A percentile compares a stretch with the other conserved stretches of the same genome.
phyloP scores from a whole-genome alignment of 2,888 invertebrate genomes.

The Malacosoma neustria region DNA sequence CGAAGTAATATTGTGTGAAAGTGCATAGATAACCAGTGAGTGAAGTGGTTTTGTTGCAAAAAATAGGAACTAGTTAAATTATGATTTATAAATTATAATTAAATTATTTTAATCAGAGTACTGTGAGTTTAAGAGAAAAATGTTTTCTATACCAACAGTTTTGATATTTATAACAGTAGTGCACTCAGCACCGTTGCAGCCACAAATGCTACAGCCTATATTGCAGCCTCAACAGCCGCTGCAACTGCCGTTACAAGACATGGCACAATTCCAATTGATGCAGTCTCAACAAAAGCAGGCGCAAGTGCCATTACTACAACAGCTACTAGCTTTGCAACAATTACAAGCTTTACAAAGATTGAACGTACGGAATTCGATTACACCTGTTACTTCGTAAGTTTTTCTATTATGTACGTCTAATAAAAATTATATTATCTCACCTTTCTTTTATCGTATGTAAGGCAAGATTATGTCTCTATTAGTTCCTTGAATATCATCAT shows the following conservation, averaged over 20 bases:
- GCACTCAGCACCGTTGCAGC: conserved; percentile 31
- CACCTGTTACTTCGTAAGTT: too few species aligned
- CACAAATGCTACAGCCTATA: conserved; percentile 18
- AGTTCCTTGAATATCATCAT: too few species aligned
- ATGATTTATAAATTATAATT: too few species aligned
- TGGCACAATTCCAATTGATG: conserved; percentile 23
- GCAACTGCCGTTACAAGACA: conserved; percentile 20
- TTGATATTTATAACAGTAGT: conserved; percentile 19
- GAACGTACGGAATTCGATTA: conserved; percentile 10
- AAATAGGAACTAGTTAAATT: too few species aligned
- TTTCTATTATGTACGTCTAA: too few species aligned
- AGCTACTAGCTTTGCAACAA: conserved; percentile 16
- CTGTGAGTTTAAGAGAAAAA: conserved; percentile 12
- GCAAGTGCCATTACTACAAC: conserved; percentile 12
- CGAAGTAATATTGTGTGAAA: too few species aligned
- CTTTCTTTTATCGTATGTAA: too few species aligned
- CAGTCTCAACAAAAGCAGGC: conserved; percentile 6
- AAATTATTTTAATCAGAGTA: too few species aligned
- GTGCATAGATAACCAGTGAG: too few species aligned
- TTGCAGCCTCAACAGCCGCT: conserved; percentile 18
- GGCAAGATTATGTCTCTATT: too few species aligned
- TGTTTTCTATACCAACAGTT: conserved; percentile 17
- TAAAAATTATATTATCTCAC: too few species aligned
- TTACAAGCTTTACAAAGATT: conserved; percentile 25
- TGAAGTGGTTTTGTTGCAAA: too few species aligned